A percentile compares a stretch with the other conserved stretches of the same genome.
These are phyloP conservation scores for Myotis lucifugus DNA, from an alignment of 2,113 vertebrate species.

Conservation along the genomic window DNA sequence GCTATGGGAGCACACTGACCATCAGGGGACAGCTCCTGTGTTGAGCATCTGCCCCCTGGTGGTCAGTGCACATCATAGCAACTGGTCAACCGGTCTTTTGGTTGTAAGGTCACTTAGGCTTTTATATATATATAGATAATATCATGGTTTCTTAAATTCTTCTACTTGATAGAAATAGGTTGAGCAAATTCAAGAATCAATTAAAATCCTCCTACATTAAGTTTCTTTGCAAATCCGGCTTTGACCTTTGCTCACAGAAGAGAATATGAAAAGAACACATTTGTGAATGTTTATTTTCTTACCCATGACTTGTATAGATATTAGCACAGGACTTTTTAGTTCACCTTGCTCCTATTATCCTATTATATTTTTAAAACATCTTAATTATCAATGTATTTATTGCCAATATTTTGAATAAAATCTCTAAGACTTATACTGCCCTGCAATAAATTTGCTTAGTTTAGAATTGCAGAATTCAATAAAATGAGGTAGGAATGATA, in stretches of 20 bases:
- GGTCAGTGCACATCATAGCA: too few relatives aligned
- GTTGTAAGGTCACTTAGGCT: too few relatives aligned
- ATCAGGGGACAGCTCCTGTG: too few relatives aligned
- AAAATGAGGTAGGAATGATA: background rate
- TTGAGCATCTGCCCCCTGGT: too few relatives aligned
- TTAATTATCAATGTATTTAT: background rate
- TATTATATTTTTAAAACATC: background rate
- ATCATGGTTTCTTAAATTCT: background rate
- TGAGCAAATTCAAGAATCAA: background rate
- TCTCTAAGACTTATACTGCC: background rate
- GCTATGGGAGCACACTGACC: too few relatives aligned
- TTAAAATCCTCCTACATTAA: background rate
- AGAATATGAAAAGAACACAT: background rate
- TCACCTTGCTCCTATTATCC: background rate
- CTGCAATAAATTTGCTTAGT: constrained; percentile 1
- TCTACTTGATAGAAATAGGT: background rate
- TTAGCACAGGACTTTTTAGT: background rate
- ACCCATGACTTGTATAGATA: background rate
- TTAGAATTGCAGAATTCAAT: background rate
- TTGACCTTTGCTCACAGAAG: constrained; percentile 26
- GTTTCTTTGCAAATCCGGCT: constrained; percentile 1
- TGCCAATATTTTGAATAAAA: background rate
- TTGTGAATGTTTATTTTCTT: background rate
- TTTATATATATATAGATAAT: background rate
- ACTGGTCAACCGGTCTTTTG: too few relatives aligned